Evolutionary conservation across 2,797 vertebrate species (phyloP).

Genomic region (Sebastes trivittatus): DNA sequence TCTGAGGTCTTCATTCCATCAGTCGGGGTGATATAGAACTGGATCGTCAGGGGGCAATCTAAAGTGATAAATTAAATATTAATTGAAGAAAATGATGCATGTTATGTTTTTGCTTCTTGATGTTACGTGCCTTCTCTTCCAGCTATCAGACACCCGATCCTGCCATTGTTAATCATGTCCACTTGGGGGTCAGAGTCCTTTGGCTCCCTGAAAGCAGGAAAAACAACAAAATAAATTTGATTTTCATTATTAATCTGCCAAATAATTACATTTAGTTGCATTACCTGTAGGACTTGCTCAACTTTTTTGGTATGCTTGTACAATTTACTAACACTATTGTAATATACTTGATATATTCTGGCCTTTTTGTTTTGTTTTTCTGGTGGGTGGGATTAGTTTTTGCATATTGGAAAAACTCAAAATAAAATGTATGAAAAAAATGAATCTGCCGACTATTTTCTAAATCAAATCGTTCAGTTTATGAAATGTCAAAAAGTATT

Average conservation of each 20-base stretch:
- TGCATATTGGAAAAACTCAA: too few relatives aligned
- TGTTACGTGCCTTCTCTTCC: constrained; percentile 79
- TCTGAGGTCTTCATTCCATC: constrained; percentile 66
- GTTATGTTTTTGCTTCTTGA: background rate
- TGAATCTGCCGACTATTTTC: background rate
- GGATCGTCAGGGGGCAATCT: constrained; percentile 83
- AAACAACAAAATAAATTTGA: background rate
- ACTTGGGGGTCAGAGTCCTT: constrained; percentile 38
- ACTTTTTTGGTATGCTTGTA: too few relatives aligned
- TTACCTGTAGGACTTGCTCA: too few relatives aligned
- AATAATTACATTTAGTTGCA: background rate
- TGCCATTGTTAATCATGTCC: constrained; percentile 82
- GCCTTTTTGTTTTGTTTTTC: too few relatives aligned
- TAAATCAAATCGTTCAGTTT: background rate
- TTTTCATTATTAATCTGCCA: background rate
- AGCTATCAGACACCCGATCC: constrained; percentile 79
- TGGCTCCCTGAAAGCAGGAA: constrained; percentile 55
- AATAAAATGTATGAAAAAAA: too few relatives aligned
- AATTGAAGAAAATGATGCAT: background rate
- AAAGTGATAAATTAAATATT: background rate
- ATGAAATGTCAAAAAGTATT: background rate
- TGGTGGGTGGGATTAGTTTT: too few relatives aligned
- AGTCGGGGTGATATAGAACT: constrained; percentile 82
- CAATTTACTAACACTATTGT: too few relatives aligned
- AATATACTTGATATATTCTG: too few relatives aligned